A percentile compares a stretch with the other conserved stretches of the same genome.
Conservation (phyloP, 2,888 invertebrate species). For the Tupiocoris notatus region DNA sequence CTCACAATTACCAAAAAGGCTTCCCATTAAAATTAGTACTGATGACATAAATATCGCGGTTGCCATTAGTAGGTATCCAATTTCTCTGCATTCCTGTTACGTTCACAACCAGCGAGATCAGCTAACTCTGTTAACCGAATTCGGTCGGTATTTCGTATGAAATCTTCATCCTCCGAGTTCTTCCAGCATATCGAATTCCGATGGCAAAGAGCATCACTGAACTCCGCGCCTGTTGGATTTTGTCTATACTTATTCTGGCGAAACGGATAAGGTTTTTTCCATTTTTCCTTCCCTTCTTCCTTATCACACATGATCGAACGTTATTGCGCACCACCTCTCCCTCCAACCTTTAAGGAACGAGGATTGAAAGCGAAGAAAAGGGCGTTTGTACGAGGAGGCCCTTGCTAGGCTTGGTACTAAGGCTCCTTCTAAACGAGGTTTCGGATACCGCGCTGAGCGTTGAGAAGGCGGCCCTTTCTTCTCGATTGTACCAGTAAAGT, state of each 20-base stretch:
- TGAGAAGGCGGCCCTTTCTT: neutral
- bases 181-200: neutral
- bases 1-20: too few relatives aligned
- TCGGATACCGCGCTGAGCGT: neutral
- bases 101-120: too few relatives aligned
- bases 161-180: too few relatives aligned
- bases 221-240: neutral
- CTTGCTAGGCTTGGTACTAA: too few relatives aligned
- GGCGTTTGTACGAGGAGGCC: too few relatives aligned
- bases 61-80: too few relatives aligned
- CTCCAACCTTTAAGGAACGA: neutral
- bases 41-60: too few relatives aligned
- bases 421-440: neutral
- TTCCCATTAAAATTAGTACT: too few relatives aligned
- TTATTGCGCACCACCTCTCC: neutral
- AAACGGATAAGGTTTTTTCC: too few relatives aligned
- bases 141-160: too few relatives aligned
- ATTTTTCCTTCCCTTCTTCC: neutral
- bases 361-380: neutral
- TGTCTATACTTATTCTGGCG: neutral
- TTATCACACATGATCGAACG: neutral
- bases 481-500: neutral
- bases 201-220: neutral
- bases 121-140: too few relatives aligned
- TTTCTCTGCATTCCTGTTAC: too few relatives aligned